Conservation (phyloP, 2,888 invertebrate species). For the Phoronis australis region DNA sequence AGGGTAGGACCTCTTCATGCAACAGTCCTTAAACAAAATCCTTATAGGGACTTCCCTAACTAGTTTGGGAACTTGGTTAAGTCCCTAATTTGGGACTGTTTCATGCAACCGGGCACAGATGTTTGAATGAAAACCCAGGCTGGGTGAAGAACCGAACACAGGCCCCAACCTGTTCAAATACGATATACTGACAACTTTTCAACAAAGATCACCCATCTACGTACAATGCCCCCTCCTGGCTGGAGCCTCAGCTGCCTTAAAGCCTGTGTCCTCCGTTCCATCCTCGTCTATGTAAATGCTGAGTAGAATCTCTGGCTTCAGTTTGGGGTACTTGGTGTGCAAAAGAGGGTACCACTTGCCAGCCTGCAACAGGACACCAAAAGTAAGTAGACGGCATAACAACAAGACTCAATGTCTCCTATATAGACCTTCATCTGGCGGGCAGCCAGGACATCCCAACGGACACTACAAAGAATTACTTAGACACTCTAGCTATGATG, state of each 20-base stretch:
- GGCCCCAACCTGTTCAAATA: no score
- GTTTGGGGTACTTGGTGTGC: slow-evolving; percentile 50
- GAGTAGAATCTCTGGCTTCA: slow-evolving; percentile 49
- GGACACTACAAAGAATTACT: not conserved
- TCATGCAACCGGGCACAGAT: no score
- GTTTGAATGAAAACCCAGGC: no score
- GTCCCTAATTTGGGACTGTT: no score
- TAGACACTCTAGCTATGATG: no score
- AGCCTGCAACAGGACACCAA: slow-evolving; percentile 26
- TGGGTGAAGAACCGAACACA: no score
- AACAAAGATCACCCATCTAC: no score
- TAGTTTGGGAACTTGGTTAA: no score
- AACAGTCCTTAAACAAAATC: no score
- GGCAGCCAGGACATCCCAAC: not conserved
- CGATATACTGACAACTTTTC: no score
- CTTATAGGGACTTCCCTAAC: no score
- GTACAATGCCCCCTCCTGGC: slow-evolving; percentile 14
- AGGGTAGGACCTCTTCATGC: no score
- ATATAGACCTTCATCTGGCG: not conserved
- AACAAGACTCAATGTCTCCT: not conserved
- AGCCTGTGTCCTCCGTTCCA: slow-evolving; percentile 22
- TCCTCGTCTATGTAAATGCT: slow-evolving; percentile 52
- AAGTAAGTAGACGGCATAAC: not conserved
- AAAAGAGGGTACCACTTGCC: slow-evolving; percentile 52
- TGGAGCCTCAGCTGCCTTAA: slow-evolving; percentile 31